Evolutionary conservation across 2,888 invertebrate genomes (phyloP).

Genomic region (Zygaena filipendulae): DNA sequence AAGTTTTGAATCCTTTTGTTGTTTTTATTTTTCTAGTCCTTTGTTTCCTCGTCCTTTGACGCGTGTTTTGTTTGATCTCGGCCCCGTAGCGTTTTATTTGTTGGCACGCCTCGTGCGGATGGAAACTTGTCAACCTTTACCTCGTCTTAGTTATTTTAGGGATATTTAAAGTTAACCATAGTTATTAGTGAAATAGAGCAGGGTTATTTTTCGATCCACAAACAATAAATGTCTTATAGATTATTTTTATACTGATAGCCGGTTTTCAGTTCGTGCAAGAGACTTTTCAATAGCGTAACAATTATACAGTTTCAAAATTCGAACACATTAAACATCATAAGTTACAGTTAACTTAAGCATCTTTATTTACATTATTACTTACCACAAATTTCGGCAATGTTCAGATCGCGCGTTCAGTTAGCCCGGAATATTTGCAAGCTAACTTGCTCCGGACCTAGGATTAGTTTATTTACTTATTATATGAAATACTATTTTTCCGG

Average conservation of each 20-base stretch:
- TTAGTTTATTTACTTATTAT: slow-evolving; percentile 65
- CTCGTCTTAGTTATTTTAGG: slow-evolving; percentile 63
- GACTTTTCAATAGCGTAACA: slow-evolving; percentile 44
- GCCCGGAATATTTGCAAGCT: slow-evolving; percentile 31
- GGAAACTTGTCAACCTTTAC: slow-evolving; percentile 62
- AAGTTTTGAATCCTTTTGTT: slow-evolving; percentile 62
- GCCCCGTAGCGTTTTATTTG: slow-evolving; percentile 33
- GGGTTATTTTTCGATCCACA: slow-evolving; percentile 69
- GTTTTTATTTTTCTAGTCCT: slow-evolving; percentile 53
- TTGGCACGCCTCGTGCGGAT: slow-evolving; percentile 38
- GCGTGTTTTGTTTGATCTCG: slow-evolving; percentile 32
- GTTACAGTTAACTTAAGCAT: slow-evolving; percentile 50
- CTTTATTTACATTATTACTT: slow-evolving; percentile 48
- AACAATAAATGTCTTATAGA: slow-evolving; percentile 57
- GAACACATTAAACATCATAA: slow-evolving; percentile 49
- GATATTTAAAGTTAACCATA: slow-evolving; percentile 66
- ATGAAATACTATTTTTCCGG: slow-evolving; percentile 52
- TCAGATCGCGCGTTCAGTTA: slow-evolving; percentile 50
- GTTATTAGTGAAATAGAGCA: slow-evolving; percentile 67
- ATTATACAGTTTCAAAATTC: slow-evolving; percentile 47
- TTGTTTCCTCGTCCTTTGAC: slow-evolving; percentile 41
- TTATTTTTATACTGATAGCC: slow-evolving; percentile 68
- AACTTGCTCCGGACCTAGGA: slow-evolving; percentile 41
- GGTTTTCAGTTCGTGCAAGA: slow-evolving; percentile 60
- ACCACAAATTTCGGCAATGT: slow-evolving; percentile 52